These are phyloP conservation scores for Hetaerina titia DNA, from an alignment of 2,888 invertebrate genomes.

Conservation along the genomic window DNA sequence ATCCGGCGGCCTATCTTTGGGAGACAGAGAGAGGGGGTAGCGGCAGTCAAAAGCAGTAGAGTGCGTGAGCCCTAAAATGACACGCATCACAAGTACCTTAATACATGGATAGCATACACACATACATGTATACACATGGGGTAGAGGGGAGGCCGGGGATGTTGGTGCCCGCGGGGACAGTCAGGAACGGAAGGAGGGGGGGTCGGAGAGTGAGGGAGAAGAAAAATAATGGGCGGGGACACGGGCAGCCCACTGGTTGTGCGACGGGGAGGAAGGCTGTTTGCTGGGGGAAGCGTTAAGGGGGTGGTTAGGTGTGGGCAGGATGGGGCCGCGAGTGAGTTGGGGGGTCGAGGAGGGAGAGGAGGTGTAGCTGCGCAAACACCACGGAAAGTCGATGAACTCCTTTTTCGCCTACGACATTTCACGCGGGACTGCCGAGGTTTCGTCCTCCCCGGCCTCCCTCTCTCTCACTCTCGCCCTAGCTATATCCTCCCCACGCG, in stretches of 20 bases:
- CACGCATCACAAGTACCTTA: no score
- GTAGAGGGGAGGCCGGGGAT: background rate
- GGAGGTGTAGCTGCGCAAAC: slow-evolving; percentile 40
- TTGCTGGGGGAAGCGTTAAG: no score
- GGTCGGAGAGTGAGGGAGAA: background rate
- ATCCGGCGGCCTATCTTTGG: no score
- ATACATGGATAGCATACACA: no score
- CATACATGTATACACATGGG: background rate
- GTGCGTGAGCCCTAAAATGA: no score
- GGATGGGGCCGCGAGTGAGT: background rate
- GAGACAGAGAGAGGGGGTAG: no score
- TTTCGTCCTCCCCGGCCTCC: background rate
- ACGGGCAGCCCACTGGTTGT: no score
- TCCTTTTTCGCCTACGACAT: slow-evolving; percentile 44
- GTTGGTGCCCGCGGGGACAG: background rate
- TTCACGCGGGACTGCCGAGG: background rate
- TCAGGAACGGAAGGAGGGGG: background rate
- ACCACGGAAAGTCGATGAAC: slow-evolving; percentile 61
- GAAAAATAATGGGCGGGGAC: background rate
- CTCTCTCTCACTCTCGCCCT: background rate
- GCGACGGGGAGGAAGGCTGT: no score
- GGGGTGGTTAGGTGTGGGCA: background rate
- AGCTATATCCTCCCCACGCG: background rate
- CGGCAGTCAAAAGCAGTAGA: no score
- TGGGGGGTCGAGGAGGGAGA: background rate